phyloP scores from a whole-genome alignment of 1,140 invertebrate genomes.

The Drosophila quadrilineata region DNA sequence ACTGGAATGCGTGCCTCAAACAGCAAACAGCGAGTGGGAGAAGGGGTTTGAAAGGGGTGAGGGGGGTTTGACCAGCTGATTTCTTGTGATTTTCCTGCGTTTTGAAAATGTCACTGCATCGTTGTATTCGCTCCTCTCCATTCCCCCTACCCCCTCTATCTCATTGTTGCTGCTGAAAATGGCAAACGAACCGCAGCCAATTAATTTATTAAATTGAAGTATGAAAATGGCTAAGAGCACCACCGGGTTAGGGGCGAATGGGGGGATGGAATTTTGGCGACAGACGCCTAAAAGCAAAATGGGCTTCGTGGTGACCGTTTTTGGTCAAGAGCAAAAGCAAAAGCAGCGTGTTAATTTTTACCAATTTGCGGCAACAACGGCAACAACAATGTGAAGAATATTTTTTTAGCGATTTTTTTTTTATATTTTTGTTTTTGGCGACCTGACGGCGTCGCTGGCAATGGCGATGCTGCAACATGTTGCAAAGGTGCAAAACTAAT shows the following conservation, averaged over 20 bases:
- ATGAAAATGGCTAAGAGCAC: conserved; percentile 50
- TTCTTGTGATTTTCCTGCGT: not conserved
- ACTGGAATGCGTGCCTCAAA: conserved; percentile 62
- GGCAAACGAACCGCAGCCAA: conserved; percentile 70
- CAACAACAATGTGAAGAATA: conserved; percentile 46
- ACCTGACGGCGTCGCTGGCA: conserved; percentile 37
- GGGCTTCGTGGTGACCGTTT: conserved; percentile 72
- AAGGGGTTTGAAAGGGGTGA: not conserved
- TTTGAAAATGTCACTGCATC: not conserved
- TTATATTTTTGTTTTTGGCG: conserved; percentile 34
- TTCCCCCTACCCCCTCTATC: not conserved
- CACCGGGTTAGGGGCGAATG: not conserved
- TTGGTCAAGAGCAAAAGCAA: conserved; percentile 77
- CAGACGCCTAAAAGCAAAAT: conserved; percentile 79
- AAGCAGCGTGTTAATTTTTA: conserved; percentile 80
- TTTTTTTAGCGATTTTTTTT: conserved; percentile 17
- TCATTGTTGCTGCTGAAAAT: conserved; percentile 1
- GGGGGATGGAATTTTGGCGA: conserved; percentile 71
- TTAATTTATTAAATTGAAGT: conserved; percentile 81
- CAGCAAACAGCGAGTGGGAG: no score
- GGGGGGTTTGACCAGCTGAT: not conserved
- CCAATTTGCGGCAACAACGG: conserved; percentile 69
- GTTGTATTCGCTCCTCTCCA: not conserved
- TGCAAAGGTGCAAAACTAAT: conserved; percentile 79
- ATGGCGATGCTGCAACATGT: conserved; percentile 69